Base-by-base conservation (phyloP, 2,113 vertebrate genomes). In the Tricholaema leucomelas region DNA sequence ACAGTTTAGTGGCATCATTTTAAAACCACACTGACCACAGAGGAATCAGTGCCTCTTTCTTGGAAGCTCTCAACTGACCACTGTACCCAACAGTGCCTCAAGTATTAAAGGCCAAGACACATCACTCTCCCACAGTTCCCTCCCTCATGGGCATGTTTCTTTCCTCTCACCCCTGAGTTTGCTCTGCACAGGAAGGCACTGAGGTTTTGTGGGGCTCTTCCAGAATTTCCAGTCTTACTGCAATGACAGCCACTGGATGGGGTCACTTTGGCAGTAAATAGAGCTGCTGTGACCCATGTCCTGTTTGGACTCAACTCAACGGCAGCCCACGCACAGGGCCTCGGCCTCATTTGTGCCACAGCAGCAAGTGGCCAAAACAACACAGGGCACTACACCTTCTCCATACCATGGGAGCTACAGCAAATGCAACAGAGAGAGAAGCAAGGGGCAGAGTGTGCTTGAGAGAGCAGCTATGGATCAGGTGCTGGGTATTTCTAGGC, bases 11-110 rank as follows among this genome's bases (percentile, higher is more conserved):
- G 77, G 91, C 52, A 75, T 67, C 19, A 38, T 35, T 93, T 75
- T 58, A 78, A 91, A 91, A 94, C 88, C 69, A 74, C 69, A 90
- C 0, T 65, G 80, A 95, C 93, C 94, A 91, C 85, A 90, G 85
- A 88, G 88, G 91, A 95, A 86, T 91, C 82, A 80, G 74, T 44
- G 38, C n/a, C 59, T 90, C 76, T 48, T 33, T 88, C 80, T 9
- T 90, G 83, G 74, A 65, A 79, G 83, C 55, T 30, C 50, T 76
- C 31, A 84, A n/a, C 61, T 3, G 0, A 90, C 88, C 85, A 0
- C 91, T 87, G 81, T 0, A 81, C 9, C 89, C 92, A 85, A 31
- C 78, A 55, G 50, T 7, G 84, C 81, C 89, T 87, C 60, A 36
- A 70, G 89, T 56, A 85, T 24, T 31, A 82, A 87, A 1, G 0